A percentile compares a stretch with the other conserved stretches of the same genome.
Evolutionary conservation across 2,888 invertebrate genomes (phyloP).

Genomic region (Sympetrum striolatum): DNA sequence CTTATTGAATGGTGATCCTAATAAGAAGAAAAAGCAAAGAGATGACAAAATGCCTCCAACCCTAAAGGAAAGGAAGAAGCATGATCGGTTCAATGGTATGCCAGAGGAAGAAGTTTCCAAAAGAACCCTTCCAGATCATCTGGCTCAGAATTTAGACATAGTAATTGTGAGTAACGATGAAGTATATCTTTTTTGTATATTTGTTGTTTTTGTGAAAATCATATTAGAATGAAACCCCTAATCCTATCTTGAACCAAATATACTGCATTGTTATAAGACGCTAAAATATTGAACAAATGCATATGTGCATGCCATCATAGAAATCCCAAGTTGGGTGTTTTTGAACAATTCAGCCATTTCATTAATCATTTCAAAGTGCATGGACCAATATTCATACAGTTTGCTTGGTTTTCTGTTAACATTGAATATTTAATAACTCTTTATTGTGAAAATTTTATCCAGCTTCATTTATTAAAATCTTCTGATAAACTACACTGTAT

Average conservation of each 20-base stretch:
- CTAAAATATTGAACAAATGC: neutral
- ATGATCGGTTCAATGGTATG: slow-evolving; percentile 95
- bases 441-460: too few relatives aligned
- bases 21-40: slow-evolving; percentile 55
- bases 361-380: neutral
- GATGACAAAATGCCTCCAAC: slow-evolving; percentile 57
- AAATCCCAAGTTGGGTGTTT: neutral
- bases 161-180: slow-evolving; percentile 85
- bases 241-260: too few relatives aligned
- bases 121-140: slow-evolving; percentile 92
- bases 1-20: slow-evolving; percentile 62
- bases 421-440: too few relatives aligned
- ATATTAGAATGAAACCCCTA: too few relatives aligned
- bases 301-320: neutral
- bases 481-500: too few relatives aligned
- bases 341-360: neutral
- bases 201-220: neutral
- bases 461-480: too few relatives aligned
- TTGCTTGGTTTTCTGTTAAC: neutral
- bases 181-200: neutral
- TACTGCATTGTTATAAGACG: neutral
- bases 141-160: slow-evolving; percentile 93
- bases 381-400: neutral
- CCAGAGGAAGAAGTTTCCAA: slow-evolving; percentile 95
- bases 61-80: slow-evolving; percentile 88